These are phyloP conservation scores for Panopea generosa DNA, from an alignment of 2,888 invertebrate species.

Conservation along the genomic window DNA sequence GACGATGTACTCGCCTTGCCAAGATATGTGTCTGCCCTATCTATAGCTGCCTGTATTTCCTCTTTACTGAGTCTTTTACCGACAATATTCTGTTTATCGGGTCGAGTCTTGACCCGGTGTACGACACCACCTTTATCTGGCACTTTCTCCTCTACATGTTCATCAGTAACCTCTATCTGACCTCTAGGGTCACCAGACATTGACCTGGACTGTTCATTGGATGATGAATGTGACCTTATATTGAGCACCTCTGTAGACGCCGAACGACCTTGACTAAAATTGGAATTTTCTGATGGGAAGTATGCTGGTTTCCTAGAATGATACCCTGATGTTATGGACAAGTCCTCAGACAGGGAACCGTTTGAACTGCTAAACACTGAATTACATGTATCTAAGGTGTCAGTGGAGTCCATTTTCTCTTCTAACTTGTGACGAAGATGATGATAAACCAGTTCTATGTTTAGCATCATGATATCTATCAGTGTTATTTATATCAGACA, in stretches of 20 bases:
- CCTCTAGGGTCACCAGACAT: slow-evolving; percentile 31
- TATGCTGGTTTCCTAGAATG: slow-evolving; percentile 59
- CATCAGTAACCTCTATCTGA: neutral
- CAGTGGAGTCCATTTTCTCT: slow-evolving; percentile 25
- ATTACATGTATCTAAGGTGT: slow-evolving; percentile 44
- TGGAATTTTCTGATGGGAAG: slow-evolving; percentile 46
- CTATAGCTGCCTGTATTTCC: slow-evolving; percentile 77
- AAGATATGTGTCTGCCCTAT: slow-evolving; percentile 76
- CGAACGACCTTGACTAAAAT: slow-evolving; percentile 56
- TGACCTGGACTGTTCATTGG: slow-evolving; percentile 18
- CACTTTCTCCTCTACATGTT: slow-evolving; percentile 1
- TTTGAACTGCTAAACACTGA: slow-evolving; percentile 53
- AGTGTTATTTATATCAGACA: slow-evolving; percentile 55
- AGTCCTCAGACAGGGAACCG: slow-evolving; percentile 55
- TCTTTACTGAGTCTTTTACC: slow-evolving; percentile 74
- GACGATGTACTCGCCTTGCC: slow-evolving; percentile 56
- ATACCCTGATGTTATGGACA: slow-evolving; percentile 61
- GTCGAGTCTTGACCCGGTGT: slow-evolving; percentile 30
- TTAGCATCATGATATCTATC: slow-evolving; percentile 44
- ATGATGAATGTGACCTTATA: slow-evolving; percentile 32
- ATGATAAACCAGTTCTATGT: slow-evolving; percentile 40
- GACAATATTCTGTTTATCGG: slow-evolving; percentile 36
- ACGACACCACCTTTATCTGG: slow-evolving; percentile 53
- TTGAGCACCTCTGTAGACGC: slow-evolving; percentile 56
- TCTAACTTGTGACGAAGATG: slow-evolving; percentile 37